Evolutionary conservation across 2,888 invertebrate genomes (phyloP).

Genomic region (Camponotus fellah): DNA sequence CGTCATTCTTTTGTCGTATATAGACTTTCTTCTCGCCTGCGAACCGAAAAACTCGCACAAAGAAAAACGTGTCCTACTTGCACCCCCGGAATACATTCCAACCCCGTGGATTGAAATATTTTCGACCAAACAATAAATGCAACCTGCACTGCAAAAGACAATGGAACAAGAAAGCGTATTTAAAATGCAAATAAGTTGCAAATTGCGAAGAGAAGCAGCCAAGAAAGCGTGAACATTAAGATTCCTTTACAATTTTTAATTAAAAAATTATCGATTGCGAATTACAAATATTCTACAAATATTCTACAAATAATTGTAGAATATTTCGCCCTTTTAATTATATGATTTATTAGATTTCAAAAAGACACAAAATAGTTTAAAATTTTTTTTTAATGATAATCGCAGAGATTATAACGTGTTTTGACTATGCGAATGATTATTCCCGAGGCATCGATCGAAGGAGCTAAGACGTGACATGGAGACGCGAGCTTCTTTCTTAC

Average conservation of each 20-base stretch:
- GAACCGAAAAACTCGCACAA: not conserved
- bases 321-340: not conserved
- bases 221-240: conserved; percentile 33
- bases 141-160: not conserved
- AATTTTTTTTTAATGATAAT: not conserved
- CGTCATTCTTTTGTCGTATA: not conserved
- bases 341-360: not conserved
- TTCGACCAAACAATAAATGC: not conserved
- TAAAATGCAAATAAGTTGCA: not conserved
- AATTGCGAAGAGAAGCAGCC: not conserved
- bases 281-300: too few relatives aligned
- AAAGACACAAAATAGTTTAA: not conserved
- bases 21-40: not conserved
- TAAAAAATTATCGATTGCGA: not conserved
- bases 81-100: not conserved
- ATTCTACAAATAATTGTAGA: conserved; percentile 14
- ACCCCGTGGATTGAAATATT: not conserved
- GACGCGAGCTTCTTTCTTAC: conserved; percentile 5
- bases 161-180: not conserved
- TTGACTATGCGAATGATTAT: not conserved
- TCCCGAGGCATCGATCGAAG: not conserved
- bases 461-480: conserved; percentile 32
- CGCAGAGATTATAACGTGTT: not conserved
- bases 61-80: not conserved
- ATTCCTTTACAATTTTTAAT: not conserved